Evolutionary conservation across 2,113 vertebrate species (phyloP), one percentile per base, ranked within the genome.

Genomic region (Bubo bubo): DNA sequence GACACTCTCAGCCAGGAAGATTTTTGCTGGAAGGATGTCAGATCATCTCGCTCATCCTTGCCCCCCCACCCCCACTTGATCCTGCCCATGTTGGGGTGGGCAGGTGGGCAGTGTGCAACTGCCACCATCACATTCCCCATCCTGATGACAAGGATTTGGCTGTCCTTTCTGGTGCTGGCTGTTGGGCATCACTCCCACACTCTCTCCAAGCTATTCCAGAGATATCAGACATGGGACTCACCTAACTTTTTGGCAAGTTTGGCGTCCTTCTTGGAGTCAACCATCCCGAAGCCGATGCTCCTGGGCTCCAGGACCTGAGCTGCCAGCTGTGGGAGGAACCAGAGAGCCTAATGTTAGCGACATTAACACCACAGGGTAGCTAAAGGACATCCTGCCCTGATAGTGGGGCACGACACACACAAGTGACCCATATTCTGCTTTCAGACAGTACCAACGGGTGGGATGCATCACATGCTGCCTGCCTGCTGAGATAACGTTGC

Each of bases 211-310:
- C 15, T n/a, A 11, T 35, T 75, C 18, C 45, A 83, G 56, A 64
- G 45, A 24, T 39, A 32, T 28, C 86, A 94, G 60, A n/a, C 32
- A n/a, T 64, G 47, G 79, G 21, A 97, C 98, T 93, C 91, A 99
- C 99, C 99, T 62, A 99, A 97, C 96, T 99, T 99, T 98, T 99
- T 99, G 52, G 99, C 99, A 72, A 99, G 98, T 75, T 99, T 99
- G 90, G 98, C 98, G 66, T 99, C 99, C 97, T 99, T 99, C 89
- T 99, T 99, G 76, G 99, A 98, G 97, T 99, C 99, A 10, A 99
- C 98, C 98, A 99, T 98, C 76, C 99, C 99, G 70, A 99, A 99
- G 19, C 99, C 99, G 4, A 99, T 98, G 64, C 98, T 98, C 86
- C 99, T 99, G 49, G 99, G 98, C 56, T 99, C 99, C 90, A 99